Percentiles rank a stretch among this genome's conserved stretches.
phyloP scores from a whole-genome alignment of 2,113 vertebrate species.

The Ceuthmochares aereus region DNA sequence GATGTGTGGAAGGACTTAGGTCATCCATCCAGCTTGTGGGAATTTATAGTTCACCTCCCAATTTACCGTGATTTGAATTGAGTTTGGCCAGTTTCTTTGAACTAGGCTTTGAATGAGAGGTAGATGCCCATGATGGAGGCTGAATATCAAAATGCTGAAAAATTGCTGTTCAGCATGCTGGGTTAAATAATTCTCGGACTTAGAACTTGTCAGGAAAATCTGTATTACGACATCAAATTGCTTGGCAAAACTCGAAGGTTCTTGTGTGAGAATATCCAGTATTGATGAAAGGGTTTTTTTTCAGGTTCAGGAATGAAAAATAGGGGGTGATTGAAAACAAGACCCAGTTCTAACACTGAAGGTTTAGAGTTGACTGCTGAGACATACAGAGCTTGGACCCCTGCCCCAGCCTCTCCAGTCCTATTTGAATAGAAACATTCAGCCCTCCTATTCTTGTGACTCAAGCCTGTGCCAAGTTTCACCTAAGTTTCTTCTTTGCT shows the following conservation, averaged over 20 bases:
- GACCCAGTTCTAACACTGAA: background rate
- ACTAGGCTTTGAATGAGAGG: background rate
- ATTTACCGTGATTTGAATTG: background rate
- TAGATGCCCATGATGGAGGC: fast-evolving
- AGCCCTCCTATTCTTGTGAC: background rate
- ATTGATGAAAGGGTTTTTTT: background rate
- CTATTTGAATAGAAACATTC: fast-evolving
- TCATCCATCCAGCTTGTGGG: fast-evolving
- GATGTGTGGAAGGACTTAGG: background rate
- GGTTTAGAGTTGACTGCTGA: background rate
- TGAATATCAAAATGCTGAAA: background rate
- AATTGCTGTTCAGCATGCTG: background rate
- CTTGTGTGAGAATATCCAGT: background rate
- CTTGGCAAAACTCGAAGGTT: background rate
- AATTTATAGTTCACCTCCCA: background rate
- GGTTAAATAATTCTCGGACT: background rate
- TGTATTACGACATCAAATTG: background rate
- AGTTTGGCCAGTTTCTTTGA: background rate
- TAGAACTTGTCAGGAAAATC: background rate
- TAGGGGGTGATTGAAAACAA: background rate
- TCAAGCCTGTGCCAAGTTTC: background rate
- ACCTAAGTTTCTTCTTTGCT: background rate
- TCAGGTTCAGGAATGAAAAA: background rate
- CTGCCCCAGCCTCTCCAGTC: background rate
- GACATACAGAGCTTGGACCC: background rate